Conservation (phyloP, 2,113 vertebrate species). For the Phylloscopus trochiloides region DNA sequence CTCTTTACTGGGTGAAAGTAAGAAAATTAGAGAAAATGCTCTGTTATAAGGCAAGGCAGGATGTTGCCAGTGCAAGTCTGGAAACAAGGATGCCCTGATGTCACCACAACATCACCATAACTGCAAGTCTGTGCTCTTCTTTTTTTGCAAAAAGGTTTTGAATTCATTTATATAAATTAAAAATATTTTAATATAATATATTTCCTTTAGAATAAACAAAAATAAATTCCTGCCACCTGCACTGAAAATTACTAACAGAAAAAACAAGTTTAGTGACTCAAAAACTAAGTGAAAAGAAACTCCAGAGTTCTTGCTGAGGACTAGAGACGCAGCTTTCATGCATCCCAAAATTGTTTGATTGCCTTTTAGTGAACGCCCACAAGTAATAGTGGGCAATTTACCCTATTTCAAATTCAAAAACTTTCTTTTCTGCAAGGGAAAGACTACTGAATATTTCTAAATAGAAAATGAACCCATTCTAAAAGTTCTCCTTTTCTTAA, state of each 20-base stretch:
- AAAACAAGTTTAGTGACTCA: accelerated
- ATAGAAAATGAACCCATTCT: not conserved
- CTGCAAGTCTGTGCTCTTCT: not conserved
- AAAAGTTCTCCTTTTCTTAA: not conserved
- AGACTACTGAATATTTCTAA: not conserved
- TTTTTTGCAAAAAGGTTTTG: not conserved
- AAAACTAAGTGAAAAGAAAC: not conserved
- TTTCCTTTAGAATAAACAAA: not conserved
- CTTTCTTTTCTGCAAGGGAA: not conserved
- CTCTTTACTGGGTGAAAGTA: not conserved
- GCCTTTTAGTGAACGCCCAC: not conserved
- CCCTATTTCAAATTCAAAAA: not conserved
- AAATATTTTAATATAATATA: not conserved
- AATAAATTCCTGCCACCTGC: not conserved
- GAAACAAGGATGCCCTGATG: not conserved
- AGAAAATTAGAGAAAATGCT: not conserved
- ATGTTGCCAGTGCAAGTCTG: not conserved
- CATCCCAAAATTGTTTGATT: not conserved
- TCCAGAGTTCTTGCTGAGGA: not conserved
- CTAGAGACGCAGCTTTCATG: not conserved
- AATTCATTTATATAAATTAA: not conserved
- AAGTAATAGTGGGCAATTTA: not conserved
- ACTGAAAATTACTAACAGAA: not conserved
- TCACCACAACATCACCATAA: not conserved
- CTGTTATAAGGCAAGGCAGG: not conserved